A percentile compares a stretch with the other conserved stretches of the same genome.
Conservation (phyloP, 2,113 vertebrate species). For the Parus major region DNA sequence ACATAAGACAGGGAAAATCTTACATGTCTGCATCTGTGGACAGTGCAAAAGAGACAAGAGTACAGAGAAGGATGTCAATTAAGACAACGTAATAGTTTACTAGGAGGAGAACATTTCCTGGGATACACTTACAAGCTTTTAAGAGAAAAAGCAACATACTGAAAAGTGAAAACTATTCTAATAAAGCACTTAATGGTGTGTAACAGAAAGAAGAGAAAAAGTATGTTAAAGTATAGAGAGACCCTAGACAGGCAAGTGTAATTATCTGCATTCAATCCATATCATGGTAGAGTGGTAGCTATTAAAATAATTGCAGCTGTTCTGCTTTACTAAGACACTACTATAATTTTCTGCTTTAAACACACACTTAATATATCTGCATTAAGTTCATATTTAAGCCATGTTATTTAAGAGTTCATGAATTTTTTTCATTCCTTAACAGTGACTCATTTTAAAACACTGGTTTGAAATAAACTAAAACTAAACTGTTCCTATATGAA, state of each 20-base stretch:
- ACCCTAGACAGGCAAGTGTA: background rate
- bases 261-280: slow-evolving; percentile 8
- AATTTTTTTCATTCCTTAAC: background rate
- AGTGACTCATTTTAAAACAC: slow-evolving; percentile 6
- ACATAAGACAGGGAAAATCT: background rate
- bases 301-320: slow-evolving; percentile 43
- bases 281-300: background rate
- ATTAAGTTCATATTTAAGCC: background rate
- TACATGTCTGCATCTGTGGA: background rate
- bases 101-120: background rate
- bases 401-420: background rate
- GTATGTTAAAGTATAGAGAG: background rate
- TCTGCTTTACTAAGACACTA: slow-evolving; percentile 14
- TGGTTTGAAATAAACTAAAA: background rate
- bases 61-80: background rate
- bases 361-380: background rate
- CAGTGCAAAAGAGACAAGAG: background rate
- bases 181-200: background rate
- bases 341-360: slow-evolving; percentile 34
- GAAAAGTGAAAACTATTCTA: background rate
- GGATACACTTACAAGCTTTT: background rate
- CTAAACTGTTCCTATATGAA: background rate
- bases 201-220: background rate
- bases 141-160: background rate
- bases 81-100: background rate